Evolutionary conservation across 2,113 vertebrate species (phyloP), one percentile per base, ranked within the genome.

Genomic region (Crypturellus undulatus): DNA sequence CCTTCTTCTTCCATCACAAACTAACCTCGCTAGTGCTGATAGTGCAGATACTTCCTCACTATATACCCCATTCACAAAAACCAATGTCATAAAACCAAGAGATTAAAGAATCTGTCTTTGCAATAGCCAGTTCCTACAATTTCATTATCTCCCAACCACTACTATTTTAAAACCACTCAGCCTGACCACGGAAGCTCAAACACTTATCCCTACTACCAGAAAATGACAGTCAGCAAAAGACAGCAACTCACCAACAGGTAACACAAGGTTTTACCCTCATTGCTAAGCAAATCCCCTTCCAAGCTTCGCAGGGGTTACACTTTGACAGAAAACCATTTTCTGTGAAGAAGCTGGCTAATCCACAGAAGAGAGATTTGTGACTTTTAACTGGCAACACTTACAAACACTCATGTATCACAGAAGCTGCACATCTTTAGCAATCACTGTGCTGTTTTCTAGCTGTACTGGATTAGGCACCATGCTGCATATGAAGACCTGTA

Each of bases 61-160:
- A 40, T 28, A 34, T 1, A 30, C 18, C 5, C 18, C 2, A 45
- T 43, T 34, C 56, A 36, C 38, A 34, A 4, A 43, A 62, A 73
- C 20, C 16, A 4, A 21, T 1, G 64, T 25, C 54, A 24, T 3
- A 59, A 81, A 89, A 40, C 36, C 1, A 9, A 95, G 84, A 90
- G 63, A 25, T 83, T n/a, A 26, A 88, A 42, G 70, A 34, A 32
- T 43, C n/a, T 2, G 28, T 17, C 49, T 86, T 84, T 34, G 63
- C 94, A 82, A 36, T 71, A 97, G 94, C 94, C 95, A 65, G 90
- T 97, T 96, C 94, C 97, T 94, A 69, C 65, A 18, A 56, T 42
- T 94, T 71, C 82, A 65, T 87, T 93, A 78, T 43, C 64, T 87
- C 86, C 89, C 34, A 34, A 63, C 70, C 92, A 78, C 32, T 1